Base-by-base conservation (phyloP, 2,113 vertebrate species). In the Notarius quadriscutis region DNA sequence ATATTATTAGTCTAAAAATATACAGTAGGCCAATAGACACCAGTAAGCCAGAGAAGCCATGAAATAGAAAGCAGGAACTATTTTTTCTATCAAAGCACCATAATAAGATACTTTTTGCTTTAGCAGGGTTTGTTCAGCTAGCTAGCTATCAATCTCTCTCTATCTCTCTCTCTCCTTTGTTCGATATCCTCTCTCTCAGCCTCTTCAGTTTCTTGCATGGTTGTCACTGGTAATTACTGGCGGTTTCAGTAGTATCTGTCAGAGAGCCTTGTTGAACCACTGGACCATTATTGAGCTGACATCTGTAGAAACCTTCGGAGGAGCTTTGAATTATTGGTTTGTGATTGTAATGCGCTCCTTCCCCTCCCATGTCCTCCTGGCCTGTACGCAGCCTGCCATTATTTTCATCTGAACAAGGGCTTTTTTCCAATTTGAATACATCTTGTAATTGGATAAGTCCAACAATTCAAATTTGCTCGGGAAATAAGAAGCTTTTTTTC, bases 191-290 rank as follows among this genome's bases (percentile, higher is more conserved):
- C 81, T 84, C 77, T 34, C 58, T 50, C 75, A 18, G 15, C 81
- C 67, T 77, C 74, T 81, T 80, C 83, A 72, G 14, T n/a, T 84
- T 81, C n/a, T 63, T 88, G 62, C 81, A 89, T 88, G 88, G 25
- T 50, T 89, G 89, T 90, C 89, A 88, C 80, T 60, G 80, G 57
- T 88, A 84, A 88, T 90, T 90, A 90, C 81, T 74, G 65, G 71
- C 65, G 83, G 57, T 80, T 86, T 83, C 84, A 72, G 86, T 53
- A 53, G 84, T 90, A 85, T 88, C 84, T 81, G 75, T 65, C 65
- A 90, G 75, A 74, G 58, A 84, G 72, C 48, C 81, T 84, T 90
- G 74, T 90, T 53, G 87, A 88, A 53, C 82, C 80, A 7, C 83
- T 50, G 67, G 27, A 75, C 72, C 89, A 86, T 86, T 88, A 90